These are phyloP conservation scores for Cyprinodon variegatus DNA, from an alignment of 2,113 vertebrate species.

Conservation along the genomic window DNA sequence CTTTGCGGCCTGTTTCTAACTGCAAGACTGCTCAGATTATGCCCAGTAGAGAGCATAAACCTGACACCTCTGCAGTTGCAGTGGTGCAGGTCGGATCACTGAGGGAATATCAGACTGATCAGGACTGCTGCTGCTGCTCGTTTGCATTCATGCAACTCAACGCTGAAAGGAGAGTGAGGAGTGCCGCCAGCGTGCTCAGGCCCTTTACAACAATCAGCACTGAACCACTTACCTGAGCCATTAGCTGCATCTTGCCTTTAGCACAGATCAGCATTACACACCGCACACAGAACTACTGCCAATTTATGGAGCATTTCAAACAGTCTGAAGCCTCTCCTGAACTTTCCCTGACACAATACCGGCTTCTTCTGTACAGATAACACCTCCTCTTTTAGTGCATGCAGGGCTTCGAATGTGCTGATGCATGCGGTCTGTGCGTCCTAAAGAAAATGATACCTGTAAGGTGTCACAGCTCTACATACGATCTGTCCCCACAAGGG, in stretches of 20 bases:
- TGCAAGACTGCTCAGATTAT: constrained; percentile 42
- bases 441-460: not conserved
- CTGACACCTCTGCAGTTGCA: constrained; percentile 29
- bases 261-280: constrained; percentile 75
- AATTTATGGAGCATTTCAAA: constrained; percentile 69
- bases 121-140: constrained; percentile 6
- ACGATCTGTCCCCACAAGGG: constrained; percentile 6
- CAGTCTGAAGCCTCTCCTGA: constrained; percentile 38
- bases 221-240: constrained; percentile 77
- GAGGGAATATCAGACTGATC: constrained; percentile 27
- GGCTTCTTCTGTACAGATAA: constrained; percentile 31
- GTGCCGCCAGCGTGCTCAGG: constrained; percentile 37
- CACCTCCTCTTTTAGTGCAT: constrained; percentile 3
- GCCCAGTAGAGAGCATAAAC: constrained; percentile 40
- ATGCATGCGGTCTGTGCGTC: not conserved
- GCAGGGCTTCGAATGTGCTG: not conserved
- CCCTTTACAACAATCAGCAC: constrained; percentile 70
- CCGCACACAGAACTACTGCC: constrained; percentile 39
- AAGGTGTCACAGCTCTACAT: constrained; percentile 11
- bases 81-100: constrained; percentile 23
- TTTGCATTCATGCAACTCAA: constrained; percentile 49
- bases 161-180: constrained; percentile 9
- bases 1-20: constrained; percentile 6
- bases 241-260: constrained; percentile 66
- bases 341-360: constrained; percentile 31